Conservation (phyloP, 2,113 vertebrate species). For the Heterocephalus glaber region DNA sequence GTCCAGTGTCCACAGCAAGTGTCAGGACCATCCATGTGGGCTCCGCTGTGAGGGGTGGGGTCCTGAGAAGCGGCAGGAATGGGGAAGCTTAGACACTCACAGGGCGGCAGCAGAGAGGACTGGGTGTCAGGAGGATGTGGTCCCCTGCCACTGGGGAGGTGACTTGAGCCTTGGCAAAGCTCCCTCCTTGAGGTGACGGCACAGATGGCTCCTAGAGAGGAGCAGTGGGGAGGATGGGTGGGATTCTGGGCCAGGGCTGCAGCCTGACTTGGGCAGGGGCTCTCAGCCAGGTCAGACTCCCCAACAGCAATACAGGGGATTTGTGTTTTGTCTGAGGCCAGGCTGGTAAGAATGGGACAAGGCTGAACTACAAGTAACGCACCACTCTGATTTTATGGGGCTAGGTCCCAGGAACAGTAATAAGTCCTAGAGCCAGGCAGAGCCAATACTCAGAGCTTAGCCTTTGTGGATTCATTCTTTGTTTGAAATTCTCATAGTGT, state of each 20-base stretch:
- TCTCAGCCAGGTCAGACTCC: background rate
- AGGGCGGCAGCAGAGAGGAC: too few species aligned
- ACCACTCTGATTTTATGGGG: background rate
- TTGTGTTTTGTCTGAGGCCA: background rate
- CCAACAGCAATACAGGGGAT: background rate
- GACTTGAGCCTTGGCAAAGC: background rate
- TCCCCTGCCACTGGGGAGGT: background rate
- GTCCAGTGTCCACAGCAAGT: background rate
- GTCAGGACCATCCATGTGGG: fast-evolving
- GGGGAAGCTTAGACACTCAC: background rate
- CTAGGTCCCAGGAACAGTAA: background rate
- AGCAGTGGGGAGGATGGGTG: background rate
- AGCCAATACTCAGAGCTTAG: background rate
- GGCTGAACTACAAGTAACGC: background rate
- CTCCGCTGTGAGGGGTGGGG: too few species aligned
- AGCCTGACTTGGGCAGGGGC: background rate
- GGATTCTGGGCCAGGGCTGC: background rate
- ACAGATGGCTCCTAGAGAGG: background rate
- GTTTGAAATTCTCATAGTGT: background rate
- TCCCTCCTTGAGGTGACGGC: too few species aligned
- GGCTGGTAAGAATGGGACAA: background rate
- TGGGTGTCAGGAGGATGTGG: background rate
- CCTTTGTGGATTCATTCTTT: background rate
- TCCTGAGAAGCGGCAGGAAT: background rate
- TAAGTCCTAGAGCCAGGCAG: background rate